These are phyloP conservation scores for Orgyia antiqua DNA, from an alignment of 2,888 invertebrate genomes.

Conservation along the genomic window DNA sequence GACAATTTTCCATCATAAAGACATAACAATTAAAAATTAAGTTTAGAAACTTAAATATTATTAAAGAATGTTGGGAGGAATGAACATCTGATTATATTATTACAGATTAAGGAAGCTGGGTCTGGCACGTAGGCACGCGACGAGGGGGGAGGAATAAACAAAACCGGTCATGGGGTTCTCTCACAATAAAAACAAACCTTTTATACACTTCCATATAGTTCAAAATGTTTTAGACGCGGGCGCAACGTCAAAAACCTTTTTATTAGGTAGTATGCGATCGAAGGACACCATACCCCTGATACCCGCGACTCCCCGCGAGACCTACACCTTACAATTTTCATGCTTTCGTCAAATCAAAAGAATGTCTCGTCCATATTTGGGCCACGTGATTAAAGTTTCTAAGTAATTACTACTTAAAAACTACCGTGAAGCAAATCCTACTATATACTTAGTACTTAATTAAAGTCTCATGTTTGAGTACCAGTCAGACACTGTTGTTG, in stretches of 20 bases:
- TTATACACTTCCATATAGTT: constrained; percentile 18
- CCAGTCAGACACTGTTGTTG: no score
- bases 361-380: no score
- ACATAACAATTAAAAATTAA: no score
- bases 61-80: constrained; percentile 8
- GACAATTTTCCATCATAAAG: no score
- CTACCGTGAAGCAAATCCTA: no score
- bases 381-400: no score
- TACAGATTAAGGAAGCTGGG: constrained; percentile 16
- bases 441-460: no score
- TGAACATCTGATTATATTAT: constrained; percentile 39
- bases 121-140: constrained; percentile 14
- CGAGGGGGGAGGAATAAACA: constrained; percentile 16
- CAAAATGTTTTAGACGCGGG: constrained; percentile 13
- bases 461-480: no score
- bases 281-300: constrained; percentile 35
- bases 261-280: constrained; percentile 38
- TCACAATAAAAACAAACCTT: constrained; percentile 28
- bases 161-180: constrained; percentile 37
- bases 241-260: constrained; percentile 50
- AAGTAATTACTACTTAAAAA: no score
- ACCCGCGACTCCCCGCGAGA: constrained; percentile 16
- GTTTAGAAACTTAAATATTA: no score
- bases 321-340: constrained; percentile 12
- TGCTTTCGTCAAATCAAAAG: constrained; percentile 23